A percentile compares a stretch with the other conserved stretches of the same genome.
Conservation (phyloP, 23 tunicate species). For the Styela clava region DNA sequence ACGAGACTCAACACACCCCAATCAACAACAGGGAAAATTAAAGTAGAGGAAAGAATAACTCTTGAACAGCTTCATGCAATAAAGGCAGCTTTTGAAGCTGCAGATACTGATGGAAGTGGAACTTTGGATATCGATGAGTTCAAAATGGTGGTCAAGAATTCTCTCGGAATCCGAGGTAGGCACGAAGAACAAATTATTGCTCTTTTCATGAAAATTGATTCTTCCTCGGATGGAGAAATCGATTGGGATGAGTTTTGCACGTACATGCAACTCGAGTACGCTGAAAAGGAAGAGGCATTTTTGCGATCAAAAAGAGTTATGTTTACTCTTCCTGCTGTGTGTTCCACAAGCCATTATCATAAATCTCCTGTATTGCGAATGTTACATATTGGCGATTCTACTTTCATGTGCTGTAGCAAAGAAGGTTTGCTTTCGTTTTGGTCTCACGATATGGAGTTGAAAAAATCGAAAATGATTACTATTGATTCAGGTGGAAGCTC, state of each 20-base stretch:
- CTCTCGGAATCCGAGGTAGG: conserved; percentile 63
- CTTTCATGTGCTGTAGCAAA: conserved; percentile 45
- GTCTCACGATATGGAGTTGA: conserved; percentile 51
- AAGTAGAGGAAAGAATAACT: conserved; percentile 89
- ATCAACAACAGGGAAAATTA: conserved; percentile 53
- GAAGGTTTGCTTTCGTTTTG: conserved; percentile 79
- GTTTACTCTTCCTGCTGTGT: conserved; percentile 64
- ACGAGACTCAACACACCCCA: conserved; percentile 83
- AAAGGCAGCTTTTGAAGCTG: conserved; percentile 83
- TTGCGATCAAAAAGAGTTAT: conserved; percentile 45
- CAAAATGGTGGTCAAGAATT: conserved; percentile 63
- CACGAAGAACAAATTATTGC: conserved; percentile 88
- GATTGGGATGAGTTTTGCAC: conserved; percentile 99
- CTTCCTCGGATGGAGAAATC: conserved; percentile 95
- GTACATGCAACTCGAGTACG: conserved; percentile 98
- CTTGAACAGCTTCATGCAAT: conserved; percentile 86
- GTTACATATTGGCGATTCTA: conserved; percentile 37
- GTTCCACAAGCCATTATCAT: conserved; percentile 59
- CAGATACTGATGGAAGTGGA: conserved; percentile 92
- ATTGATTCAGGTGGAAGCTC: conserved; percentile 26
- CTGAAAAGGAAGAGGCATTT: conserved; percentile 89
- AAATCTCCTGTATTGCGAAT: conserved; percentile 72
- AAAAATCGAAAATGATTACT: conserved; percentile 47
- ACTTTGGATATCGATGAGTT: conserved; percentile 86
- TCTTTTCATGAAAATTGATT: conserved; percentile 95